Conservation (phyloP, 2,797 vertebrate genomes). For the Micrastur ruficollis region DNA sequence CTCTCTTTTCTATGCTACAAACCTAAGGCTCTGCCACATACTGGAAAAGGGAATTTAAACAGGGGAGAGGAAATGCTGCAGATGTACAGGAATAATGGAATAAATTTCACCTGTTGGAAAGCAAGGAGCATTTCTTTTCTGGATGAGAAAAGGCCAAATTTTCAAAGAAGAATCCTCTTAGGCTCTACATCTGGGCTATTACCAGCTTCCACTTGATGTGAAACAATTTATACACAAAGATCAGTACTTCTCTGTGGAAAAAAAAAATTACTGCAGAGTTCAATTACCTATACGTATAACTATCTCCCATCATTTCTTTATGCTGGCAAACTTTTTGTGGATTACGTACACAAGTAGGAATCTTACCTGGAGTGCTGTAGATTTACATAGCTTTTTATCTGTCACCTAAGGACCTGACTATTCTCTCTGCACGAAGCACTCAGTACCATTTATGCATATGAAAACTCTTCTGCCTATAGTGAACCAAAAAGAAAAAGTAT, state of each 20-base stretch:
- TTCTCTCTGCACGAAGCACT: not conserved
- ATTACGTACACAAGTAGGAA: not conserved
- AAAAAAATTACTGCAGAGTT: not conserved
- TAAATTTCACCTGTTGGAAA: not conserved
- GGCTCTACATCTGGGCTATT: not conserved
- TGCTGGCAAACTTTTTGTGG: not conserved
- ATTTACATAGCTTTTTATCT: conserved; percentile 7
- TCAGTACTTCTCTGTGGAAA: not conserved
- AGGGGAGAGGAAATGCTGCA: not conserved
- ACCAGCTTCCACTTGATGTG: not conserved
- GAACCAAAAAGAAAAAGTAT: not conserved
- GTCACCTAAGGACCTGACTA: not conserved
- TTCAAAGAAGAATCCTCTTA: not conserved
- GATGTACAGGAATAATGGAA: not conserved
- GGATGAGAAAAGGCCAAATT: not conserved
- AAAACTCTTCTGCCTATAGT: not conserved
- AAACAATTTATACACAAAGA: not conserved
- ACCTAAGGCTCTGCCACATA: not conserved
- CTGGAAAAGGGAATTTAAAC: not conserved
- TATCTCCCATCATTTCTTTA: not conserved
- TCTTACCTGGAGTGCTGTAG: not conserved
- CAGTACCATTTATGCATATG: not conserved
- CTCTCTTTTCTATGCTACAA: not conserved
- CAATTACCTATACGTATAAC: not conserved
- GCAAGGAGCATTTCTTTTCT: not conserved